Evolutionary conservation across 2,113 vertebrate species (phyloP).

Genomic region (Blennius ocellaris): DNA sequence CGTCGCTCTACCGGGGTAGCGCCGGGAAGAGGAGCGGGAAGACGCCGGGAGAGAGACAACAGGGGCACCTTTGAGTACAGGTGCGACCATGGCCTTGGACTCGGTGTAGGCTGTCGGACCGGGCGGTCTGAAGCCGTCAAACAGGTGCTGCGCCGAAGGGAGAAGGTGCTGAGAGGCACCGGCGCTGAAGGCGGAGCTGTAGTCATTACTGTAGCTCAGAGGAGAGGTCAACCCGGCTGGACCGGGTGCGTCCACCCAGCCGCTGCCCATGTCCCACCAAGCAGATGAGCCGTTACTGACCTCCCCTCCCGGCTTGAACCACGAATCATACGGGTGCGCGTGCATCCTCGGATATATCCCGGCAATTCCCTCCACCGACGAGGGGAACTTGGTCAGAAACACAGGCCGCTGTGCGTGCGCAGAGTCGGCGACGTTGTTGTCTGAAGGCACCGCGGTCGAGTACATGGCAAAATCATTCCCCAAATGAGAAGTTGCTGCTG

Average conservation of each 20-base stretch:
- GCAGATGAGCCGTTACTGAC: conserved; percentile 86
- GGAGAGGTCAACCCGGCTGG: conserved; percentile 87
- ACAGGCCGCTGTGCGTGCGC: conserved; percentile 86
- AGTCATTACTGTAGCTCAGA: conserved; percentile 91
- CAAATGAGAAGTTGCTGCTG: conserved; percentile 85
- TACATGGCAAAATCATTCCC: conserved; percentile 92
- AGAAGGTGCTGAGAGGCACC: conserved; percentile 88
- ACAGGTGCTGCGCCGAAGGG: conserved; percentile 89
- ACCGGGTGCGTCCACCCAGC: conserved; percentile 92
- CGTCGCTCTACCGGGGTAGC: conserved; percentile 89
- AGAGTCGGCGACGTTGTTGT: conserved; percentile 75
- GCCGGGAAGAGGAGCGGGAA: conserved; percentile 85
- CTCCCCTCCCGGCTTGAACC: conserved; percentile 90
- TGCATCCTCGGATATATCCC: conserved; percentile 90
- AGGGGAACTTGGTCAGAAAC: conserved; percentile 92
- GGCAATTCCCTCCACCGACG: conserved; percentile 90
- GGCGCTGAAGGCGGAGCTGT: conserved; percentile 87
- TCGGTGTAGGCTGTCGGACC: conserved; percentile 87
- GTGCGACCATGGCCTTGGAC: conserved; percentile 78
- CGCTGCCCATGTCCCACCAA: conserved; percentile 93
- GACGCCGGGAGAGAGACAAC: conserved; percentile 81
- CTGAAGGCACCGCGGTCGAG: conserved; percentile 81
- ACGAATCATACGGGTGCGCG: conserved; percentile 90
- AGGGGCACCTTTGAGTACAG: conserved; percentile 79
- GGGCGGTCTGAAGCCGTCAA: conserved; percentile 93